Percentiles rank a stretch among this genome's conserved stretches.
These are phyloP conservation scores for Todiramphus saurophagus DNA, from an alignment of 2,113 vertebrate species.

Conservation along the genomic window DNA sequence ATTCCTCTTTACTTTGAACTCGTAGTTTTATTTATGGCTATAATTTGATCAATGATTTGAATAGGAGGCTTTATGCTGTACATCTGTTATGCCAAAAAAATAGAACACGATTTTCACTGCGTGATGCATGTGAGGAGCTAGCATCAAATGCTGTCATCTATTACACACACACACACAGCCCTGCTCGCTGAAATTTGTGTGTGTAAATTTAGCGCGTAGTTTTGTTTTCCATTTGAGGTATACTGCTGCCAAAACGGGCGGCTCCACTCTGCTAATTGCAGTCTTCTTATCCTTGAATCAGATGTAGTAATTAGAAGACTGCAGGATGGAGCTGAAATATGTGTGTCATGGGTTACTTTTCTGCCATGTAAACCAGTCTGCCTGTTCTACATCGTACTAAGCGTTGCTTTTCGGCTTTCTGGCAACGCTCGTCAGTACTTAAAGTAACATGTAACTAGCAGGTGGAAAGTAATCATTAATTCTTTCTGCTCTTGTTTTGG, in stretches of 20 bases:
- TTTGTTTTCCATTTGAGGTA: not conserved
- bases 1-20: conserved; percentile 30
- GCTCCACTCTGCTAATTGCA: not conserved
- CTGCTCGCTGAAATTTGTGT: not conserved
- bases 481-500: not conserved
- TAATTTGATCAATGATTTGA: conserved; percentile 34
- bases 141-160: not conserved
- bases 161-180: not conserved
- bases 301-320: not conserved
- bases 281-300: not conserved
- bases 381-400: not conserved
- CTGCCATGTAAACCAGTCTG: not conserved
- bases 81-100: not conserved
- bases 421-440: not conserved
- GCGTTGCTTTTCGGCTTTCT: not conserved
- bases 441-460: not conserved
- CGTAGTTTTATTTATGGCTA: conserved; percentile 17
- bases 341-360: not conserved
- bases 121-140: not conserved
- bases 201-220: not conserved
- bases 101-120: not conserved
- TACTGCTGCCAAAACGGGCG: not conserved
- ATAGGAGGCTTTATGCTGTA: not conserved
- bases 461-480: not conserved
- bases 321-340: not conserved